A percentile compares a stretch with the other conserved stretches of the same genome.
Evolutionary conservation across 35 echinoderm and acorn worm species (phyloP).

Genomic region (Stichopus chloronotus): DNA sequence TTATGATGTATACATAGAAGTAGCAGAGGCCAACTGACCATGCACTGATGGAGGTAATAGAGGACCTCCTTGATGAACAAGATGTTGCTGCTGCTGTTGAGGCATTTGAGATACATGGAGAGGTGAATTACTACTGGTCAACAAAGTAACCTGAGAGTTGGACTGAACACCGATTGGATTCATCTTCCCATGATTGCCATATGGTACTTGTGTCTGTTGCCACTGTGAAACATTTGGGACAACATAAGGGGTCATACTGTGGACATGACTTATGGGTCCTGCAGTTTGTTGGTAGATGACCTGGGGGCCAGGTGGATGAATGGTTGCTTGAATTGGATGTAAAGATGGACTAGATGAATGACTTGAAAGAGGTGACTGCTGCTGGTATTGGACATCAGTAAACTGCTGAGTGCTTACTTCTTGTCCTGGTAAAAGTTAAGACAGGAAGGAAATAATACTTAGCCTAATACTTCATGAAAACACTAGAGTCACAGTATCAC

Average conservation of each 20-base stretch:
- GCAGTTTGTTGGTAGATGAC: slow-evolving; percentile 34
- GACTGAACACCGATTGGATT: slow-evolving; percentile 21
- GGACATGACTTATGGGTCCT: neutral
- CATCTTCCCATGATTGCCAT: slow-evolving; percentile 28
- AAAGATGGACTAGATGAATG: slow-evolving; percentile 29
- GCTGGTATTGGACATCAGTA: slow-evolving; percentile 31
- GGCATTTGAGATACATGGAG: slow-evolving; percentile 42
- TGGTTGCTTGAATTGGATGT: slow-evolving; percentile 22
- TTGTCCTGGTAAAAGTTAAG: slow-evolving; percentile 29
- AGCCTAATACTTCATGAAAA: too few relatives aligned
- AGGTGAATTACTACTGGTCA: slow-evolving; percentile 18
- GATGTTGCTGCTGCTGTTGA: slow-evolving; percentile 23
- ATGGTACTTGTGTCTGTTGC: slow-evolving; percentile 1
- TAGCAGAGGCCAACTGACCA: neutral
- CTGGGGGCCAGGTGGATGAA: slow-evolving; percentile 16
- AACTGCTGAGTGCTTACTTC: slow-evolving; percentile 13
- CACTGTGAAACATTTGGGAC: slow-evolving; percentile 37
- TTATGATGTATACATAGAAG: slow-evolving; percentile 43
- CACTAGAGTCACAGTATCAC: too few relatives aligned
- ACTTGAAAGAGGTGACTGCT: slow-evolving; percentile 29
- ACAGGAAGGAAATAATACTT: neutral
- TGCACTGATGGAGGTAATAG: slow-evolving; percentile 17
- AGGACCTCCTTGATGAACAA: slow-evolving; percentile 27
- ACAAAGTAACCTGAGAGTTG: slow-evolving; percentile 20
- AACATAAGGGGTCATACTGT: slow-evolving; percentile 1